Conservation (phyloP, 2,797 vertebrate species). For the Sebastiscus albofasciatus region DNA sequence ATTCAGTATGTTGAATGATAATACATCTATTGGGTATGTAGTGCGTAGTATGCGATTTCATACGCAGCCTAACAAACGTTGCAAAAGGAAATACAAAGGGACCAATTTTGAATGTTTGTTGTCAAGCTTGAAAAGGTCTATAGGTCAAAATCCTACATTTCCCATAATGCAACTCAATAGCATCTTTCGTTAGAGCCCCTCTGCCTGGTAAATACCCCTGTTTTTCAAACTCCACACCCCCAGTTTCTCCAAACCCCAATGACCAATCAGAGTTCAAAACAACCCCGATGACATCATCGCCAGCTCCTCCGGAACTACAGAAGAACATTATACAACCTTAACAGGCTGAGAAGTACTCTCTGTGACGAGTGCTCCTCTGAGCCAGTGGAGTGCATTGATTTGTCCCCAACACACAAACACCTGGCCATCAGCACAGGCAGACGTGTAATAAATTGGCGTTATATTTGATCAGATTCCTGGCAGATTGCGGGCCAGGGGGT, state of each 20-base stretch:
- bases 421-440: background rate
- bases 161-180: background rate
- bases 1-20: too few relatives aligned
- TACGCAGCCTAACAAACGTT: too few relatives aligned
- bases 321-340: background rate
- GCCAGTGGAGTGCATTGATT: background rate
- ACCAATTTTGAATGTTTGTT: too few relatives aligned
- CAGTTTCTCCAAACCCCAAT: background rate
- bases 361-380: background rate
- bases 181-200: background rate
- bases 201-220: background rate
- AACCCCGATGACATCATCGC: background rate
- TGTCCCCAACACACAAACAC: conserved; percentile 12
- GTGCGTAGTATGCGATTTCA: too few relatives aligned
- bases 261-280: background rate
- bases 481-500: conserved; percentile 8
- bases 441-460: conserved; percentile 7
- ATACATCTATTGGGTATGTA: too few relatives aligned
- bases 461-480: conserved; percentile 22
- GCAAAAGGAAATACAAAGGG: too few relatives aligned
- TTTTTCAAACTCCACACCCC: background rate
- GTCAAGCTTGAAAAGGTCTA: too few relatives aligned
- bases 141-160: background rate
- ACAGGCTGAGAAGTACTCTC: background rate
- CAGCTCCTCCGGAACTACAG: background rate